A percentile compares a stretch with the other conserved stretches of the same genome.
phyloP scores from a whole-genome alignment of 1,140 invertebrate genomes.

The Calephelis nemesis region DNA sequence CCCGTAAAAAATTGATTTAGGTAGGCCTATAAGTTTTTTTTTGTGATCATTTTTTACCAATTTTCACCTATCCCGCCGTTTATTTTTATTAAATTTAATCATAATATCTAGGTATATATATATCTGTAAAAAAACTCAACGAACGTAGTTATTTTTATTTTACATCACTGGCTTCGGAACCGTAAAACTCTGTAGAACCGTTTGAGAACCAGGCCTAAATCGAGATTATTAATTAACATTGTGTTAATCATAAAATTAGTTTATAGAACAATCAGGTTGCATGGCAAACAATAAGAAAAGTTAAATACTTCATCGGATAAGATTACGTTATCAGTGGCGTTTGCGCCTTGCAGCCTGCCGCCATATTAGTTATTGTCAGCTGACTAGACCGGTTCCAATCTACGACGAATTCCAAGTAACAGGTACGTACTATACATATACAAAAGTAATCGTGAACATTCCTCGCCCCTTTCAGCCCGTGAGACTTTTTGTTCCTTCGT shows the following conservation, averaged over 20 bases:
- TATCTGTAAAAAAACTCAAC: too few relatives aligned
- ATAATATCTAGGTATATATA: too few relatives aligned
- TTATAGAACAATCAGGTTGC: slow-evolving; percentile 10
- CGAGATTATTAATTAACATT: slow-evolving; percentile 20
- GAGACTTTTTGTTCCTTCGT: slow-evolving; percentile 47
- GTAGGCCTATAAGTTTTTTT: too few relatives aligned
- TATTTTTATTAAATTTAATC: too few relatives aligned
- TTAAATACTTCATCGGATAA: slow-evolving; percentile 36
- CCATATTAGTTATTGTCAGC: slow-evolving; percentile 61
- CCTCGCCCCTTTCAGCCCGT: slow-evolving; percentile 40
- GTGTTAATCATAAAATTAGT: slow-evolving; percentile 20
- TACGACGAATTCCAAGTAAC: slow-evolving; percentile 62
- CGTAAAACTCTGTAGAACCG: too few relatives aligned
- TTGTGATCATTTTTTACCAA: too few relatives aligned
- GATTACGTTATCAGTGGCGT: slow-evolving; percentile 50
- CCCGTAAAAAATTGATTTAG: too few relatives aligned
- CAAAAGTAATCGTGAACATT: slow-evolving; percentile 52
- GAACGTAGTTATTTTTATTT: too few relatives aligned
- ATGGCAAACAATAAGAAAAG: slow-evolving; percentile 32
- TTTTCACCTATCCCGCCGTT: too few relatives aligned
- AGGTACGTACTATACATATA: slow-evolving; percentile 50
- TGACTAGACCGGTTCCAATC: slow-evolving; percentile 60
- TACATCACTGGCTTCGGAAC: too few relatives aligned
- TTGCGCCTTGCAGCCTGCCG: slow-evolving; percentile 36
- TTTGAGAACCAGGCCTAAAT: too few relatives aligned